Conservation (phyloP, 2,888 invertebrate species). For the Microctonus hyperodae region DNA sequence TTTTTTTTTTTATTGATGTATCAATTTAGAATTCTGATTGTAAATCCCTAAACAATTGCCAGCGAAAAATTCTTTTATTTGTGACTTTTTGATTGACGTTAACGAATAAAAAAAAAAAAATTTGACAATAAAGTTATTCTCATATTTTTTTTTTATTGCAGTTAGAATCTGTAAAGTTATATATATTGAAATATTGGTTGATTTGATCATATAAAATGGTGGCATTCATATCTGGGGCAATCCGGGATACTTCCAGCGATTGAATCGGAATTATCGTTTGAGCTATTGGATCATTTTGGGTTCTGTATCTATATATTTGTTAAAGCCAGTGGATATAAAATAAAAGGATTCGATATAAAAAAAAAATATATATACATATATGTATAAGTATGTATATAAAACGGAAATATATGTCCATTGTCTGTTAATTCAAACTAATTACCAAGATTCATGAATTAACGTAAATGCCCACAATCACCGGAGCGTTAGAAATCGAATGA, state of each 20-base stretch:
- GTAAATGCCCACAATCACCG: conserved; percentile 6
- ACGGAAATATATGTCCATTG: not conserved
- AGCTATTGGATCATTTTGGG: not conserved
- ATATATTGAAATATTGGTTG: not conserved
- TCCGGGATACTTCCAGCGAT: not conserved
- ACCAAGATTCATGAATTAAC: conserved; percentile 21
- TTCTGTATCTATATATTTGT: not conserved
- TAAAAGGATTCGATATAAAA: not conserved
- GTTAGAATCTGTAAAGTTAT: not conserved
- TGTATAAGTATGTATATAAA: not conserved
- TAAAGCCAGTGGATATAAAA: not conserved
- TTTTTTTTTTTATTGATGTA: too few relatives aligned
- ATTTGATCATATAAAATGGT: not conserved
- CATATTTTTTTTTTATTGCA: not conserved
- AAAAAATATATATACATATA: not conserved
- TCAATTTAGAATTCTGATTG: too few relatives aligned
- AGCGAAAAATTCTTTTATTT: too few relatives aligned
- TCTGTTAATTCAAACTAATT: conserved; percentile 23
- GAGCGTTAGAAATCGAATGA: conserved; percentile 15
- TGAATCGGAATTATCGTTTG: not conserved
- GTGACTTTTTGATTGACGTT: too few relatives aligned
- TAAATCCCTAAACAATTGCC: too few relatives aligned
- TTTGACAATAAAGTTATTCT: too few relatives aligned
- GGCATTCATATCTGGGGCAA: conserved; percentile 4
- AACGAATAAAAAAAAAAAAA: too few relatives aligned